Conservation (phyloP, 2,888 invertebrate species). For the Eurytoma adleriae region DNA sequence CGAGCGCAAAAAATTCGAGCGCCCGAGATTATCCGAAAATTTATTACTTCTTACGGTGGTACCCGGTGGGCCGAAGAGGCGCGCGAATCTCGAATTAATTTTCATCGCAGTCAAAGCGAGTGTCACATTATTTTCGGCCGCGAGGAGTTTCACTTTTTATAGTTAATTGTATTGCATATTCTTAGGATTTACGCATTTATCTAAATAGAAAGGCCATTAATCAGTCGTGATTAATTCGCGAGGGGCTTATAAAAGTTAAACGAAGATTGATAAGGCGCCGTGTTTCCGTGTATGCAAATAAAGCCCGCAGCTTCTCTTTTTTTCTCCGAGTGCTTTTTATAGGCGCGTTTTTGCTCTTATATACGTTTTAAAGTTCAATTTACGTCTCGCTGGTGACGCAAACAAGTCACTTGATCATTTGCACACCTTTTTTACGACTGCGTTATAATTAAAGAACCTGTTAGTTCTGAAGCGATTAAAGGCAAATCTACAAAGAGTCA, state of each 20-base stretch:
- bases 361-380: too few species aligned
- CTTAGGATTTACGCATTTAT: too few species aligned
- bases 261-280: background rate
- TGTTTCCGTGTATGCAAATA: background rate
- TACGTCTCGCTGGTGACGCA: too few species aligned
- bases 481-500: too few species aligned
- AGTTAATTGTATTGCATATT: too few species aligned
- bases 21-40: slow-evolving; percentile 36
- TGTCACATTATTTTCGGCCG: background rate
- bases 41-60: slow-evolving; percentile 36
- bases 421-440: too few species aligned
- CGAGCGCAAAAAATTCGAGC: slow-evolving; percentile 7
- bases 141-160: background rate
- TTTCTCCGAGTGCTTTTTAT: background rate
- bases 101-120: slow-evolving; percentile 4
- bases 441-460: too few species aligned
- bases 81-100: slow-evolving; percentile 15
- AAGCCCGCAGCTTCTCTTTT: background rate
- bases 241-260: too few species aligned
- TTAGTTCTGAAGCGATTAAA: too few species aligned
- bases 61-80: slow-evolving; percentile 6
- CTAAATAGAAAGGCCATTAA: too few species aligned
- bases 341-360: background rate
- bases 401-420: too few species aligned
- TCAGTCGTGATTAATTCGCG: too few species aligned